Conservation (phyloP, 2,888 invertebrate genomes). For the Chrysolina americana region DNA sequence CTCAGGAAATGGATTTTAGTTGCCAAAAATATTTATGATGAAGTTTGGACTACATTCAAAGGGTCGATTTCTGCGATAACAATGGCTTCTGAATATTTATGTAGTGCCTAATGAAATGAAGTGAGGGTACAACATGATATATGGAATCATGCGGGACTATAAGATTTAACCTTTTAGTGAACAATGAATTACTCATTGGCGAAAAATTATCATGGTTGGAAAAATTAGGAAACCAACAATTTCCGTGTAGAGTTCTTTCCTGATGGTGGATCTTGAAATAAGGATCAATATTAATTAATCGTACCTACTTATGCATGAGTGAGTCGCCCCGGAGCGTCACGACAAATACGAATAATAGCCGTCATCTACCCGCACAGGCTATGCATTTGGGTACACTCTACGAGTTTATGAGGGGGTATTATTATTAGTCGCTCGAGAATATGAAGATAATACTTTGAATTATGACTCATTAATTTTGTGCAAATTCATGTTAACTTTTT, state of each 20-base stretch:
- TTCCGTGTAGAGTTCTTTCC: neutral
- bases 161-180: neutral
- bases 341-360: too few relatives aligned
- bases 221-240: neutral
- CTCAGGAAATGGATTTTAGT: neutral
- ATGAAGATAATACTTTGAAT: too few relatives aligned
- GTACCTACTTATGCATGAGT: too few relatives aligned
- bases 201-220: neutral
- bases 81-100: neutral
- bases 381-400: too few relatives aligned
- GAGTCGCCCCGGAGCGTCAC: too few relatives aligned
- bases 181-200: neutral
- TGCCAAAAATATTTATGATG: slow-evolving; percentile 6
- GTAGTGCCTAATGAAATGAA: slow-evolving; percentile 5
- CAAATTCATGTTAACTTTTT: too few relatives aligned
- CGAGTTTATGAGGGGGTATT: too few relatives aligned
- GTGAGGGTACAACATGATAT: neutral
- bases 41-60: neutral
- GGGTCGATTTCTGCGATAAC: neutral
- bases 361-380: too few relatives aligned
- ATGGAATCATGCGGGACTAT: neutral
- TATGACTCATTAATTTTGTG: too few relatives aligned
- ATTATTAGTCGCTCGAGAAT: too few relatives aligned
- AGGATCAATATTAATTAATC: neutral
- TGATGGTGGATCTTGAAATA: too few relatives aligned